phyloP scores from a whole-genome alignment of 35 echinoderm and acorn worm species.

The Diadema setosum region DNA sequence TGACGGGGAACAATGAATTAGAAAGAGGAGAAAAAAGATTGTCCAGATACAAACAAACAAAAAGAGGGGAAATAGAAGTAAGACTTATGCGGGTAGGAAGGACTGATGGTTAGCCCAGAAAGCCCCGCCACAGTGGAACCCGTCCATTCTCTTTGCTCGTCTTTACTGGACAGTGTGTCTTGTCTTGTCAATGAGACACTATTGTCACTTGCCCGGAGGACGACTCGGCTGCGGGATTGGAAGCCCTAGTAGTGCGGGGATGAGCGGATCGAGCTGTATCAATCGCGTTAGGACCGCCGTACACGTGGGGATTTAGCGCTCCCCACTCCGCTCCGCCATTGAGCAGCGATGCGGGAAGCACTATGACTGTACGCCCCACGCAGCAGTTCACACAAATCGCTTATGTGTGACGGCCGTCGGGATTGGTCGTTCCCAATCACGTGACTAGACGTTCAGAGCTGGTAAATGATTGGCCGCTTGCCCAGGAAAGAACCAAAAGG shows the following conservation, averaged over 20 bases:
- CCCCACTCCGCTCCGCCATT: background rate
- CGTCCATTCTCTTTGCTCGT: background rate
- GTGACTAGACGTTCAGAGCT: background rate
- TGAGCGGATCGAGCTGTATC: background rate
- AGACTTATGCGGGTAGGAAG: too few relatives aligned
- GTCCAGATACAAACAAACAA: too few relatives aligned
- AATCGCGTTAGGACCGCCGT: background rate
- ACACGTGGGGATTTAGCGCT: background rate
- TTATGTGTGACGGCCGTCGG: too few relatives aligned
- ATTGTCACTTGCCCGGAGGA: background rate
- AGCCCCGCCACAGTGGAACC: background rate
- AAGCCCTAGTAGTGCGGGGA: background rate
- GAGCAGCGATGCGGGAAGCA: background rate
- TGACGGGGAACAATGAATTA: too few relatives aligned
- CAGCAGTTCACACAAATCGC: background rate
- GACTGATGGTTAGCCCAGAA: too few relatives aligned
- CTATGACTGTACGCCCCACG: background rate
- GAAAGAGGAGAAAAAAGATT: too few relatives aligned
- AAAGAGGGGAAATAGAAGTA: too few relatives aligned
- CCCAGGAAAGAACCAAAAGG: background rate
- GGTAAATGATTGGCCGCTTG: background rate
- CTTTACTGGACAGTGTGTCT: background rate
- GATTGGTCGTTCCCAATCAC: background rate
- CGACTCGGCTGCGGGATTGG: background rate
- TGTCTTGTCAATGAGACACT: background rate